Evolutionary conservation across 1,140 invertebrate species (phyloP).

Genomic region (Drosophila funebris): DNA sequence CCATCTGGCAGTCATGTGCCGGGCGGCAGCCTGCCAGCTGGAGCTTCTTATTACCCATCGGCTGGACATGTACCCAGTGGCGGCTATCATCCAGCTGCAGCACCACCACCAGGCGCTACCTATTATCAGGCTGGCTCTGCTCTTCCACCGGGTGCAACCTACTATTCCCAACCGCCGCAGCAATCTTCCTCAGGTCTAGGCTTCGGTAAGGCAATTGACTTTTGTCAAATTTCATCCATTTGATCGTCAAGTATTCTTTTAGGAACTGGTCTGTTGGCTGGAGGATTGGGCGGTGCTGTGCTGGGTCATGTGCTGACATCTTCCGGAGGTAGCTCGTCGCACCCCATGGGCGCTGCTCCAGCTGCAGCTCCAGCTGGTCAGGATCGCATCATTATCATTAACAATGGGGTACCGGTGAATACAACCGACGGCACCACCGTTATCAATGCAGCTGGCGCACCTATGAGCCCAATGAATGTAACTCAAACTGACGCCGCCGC

Average conservation of each 20-base stretch:
- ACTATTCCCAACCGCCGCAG: constrained; percentile 68
- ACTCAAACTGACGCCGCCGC: constrained; percentile 33
- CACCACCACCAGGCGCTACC: constrained; percentile 70
- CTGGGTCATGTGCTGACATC: constrained; percentile 74
- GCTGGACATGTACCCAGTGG: constrained; percentile 54
- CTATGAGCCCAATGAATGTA: constrained; percentile 35
- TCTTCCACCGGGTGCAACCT: constrained; percentile 70
- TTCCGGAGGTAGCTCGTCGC: constrained; percentile 46
- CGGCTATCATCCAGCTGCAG: constrained; percentile 61
- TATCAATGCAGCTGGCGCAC: constrained; percentile 64
- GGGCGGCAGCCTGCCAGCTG: constrained; percentile 51
- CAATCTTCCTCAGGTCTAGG: constrained; percentile 75
- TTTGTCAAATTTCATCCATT: background rate
- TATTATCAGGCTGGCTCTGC: constrained; percentile 71
- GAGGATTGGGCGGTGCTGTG: constrained; percentile 68
- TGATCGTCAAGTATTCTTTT: constrained; percentile 2
- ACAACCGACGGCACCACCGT: constrained; percentile 72
- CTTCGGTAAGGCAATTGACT: constrained; percentile 59
- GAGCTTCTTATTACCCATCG: constrained; percentile 57
- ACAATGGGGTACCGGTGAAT: constrained; percentile 72
- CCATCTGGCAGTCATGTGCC: constrained; percentile 43
- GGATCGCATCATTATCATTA: constrained; percentile 80
- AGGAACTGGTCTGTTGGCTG: constrained; percentile 71
- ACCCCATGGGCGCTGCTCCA: constrained; percentile 50
- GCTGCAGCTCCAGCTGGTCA: constrained; percentile 47